phyloP scores from a whole-genome alignment of 2,888 invertebrate species.

The Listrodromus nycthemerus region DNA sequence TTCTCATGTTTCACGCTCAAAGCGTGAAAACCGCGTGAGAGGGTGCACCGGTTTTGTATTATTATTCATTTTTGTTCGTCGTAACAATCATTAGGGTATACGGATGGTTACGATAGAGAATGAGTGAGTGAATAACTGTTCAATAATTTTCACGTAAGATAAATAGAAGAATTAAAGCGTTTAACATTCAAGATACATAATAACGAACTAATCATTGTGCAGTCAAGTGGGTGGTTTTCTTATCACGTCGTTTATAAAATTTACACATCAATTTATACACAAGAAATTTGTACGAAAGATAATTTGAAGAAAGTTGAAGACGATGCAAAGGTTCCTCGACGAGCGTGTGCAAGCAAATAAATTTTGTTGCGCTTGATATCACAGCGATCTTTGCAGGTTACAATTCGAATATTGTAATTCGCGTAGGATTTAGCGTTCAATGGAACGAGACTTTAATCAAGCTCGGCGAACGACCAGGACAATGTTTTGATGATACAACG shows the following conservation, averaged over 20 bases:
- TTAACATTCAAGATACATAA: conserved; percentile 26
- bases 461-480: conserved; percentile 31
- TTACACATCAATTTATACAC: conserved; percentile 56
- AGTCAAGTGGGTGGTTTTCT: conserved; percentile 31
- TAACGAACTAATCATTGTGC: conserved; percentile 20
- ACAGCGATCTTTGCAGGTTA: conserved; percentile 33
- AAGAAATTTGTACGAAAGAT: conserved; percentile 51
- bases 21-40: neutral
- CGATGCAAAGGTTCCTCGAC: conserved; percentile 41
- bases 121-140: conserved; percentile 56
- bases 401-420: conserved; percentile 25
- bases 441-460: neutral
- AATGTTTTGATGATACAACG: conserved; percentile 40
- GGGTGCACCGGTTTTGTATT: neutral
- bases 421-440: conserved; percentile 16
- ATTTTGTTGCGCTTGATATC: neutral
- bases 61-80: conserved; percentile 12
- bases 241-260: conserved; percentile 18
- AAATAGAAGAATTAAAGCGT: conserved; percentile 38
- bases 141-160: conserved; percentile 35
- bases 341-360: conserved; percentile 6
- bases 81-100: conserved; percentile 47
- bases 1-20: conserved; percentile 2
- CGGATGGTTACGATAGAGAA: conserved; percentile 48
- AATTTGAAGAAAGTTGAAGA: neutral